A percentile compares a stretch with the other conserved stretches of the same genome.
These are phyloP conservation scores for Drosophila birchii DNA, from an alignment of 2,888 invertebrate genomes.

Conservation along the genomic window DNA sequence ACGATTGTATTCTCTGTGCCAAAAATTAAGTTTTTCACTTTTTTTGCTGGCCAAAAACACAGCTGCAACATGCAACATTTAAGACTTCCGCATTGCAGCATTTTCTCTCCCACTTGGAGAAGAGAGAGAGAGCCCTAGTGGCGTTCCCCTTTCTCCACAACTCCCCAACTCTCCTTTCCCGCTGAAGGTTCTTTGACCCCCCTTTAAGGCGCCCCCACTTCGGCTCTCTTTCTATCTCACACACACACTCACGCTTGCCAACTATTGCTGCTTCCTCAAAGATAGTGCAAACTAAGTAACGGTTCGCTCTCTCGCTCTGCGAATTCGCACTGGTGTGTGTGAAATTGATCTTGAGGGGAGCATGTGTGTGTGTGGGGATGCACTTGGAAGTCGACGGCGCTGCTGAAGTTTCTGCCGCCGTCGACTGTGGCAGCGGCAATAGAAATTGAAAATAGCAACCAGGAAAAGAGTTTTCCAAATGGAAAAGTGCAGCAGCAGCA, in stretches of 20 bases:
- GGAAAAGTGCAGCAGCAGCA: conserved; percentile 64
- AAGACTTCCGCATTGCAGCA: conserved; percentile 71
- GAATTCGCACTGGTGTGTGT: conserved; percentile 69
- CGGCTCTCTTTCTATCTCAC: conserved; percentile 29
- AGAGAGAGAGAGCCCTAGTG: conserved; percentile 26
- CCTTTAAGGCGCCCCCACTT: conserved; percentile 40
- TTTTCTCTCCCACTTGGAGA: conserved; percentile 31
- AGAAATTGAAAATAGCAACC: conserved; percentile 83
- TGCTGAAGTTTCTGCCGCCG: conserved; percentile 24
- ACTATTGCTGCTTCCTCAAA: conserved; percentile 32
- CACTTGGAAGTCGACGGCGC: conserved; percentile 73
- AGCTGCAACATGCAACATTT: conserved; percentile 55
- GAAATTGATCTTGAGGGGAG: conserved; percentile 82
- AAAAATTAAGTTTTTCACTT: conserved; percentile 24
- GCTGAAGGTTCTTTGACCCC: conserved; percentile 48
- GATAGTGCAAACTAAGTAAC: conserved; percentile 66
- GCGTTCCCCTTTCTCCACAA: conserved; percentile 17
- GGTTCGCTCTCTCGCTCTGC: conserved; percentile 57
- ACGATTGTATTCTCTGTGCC: conserved; percentile 10
- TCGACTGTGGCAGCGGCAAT: conserved; percentile 66
- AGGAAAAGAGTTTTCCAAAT: conserved; percentile 71
- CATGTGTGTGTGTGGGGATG: conserved; percentile 65
- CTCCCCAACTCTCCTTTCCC: conserved; percentile 5
- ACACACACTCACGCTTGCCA: conserved; percentile 2
- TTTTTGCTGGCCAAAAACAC: conserved; percentile 17